phyloP scores from a whole-genome alignment of 2,888 invertebrate species.

The Tineola bisselliella region DNA sequence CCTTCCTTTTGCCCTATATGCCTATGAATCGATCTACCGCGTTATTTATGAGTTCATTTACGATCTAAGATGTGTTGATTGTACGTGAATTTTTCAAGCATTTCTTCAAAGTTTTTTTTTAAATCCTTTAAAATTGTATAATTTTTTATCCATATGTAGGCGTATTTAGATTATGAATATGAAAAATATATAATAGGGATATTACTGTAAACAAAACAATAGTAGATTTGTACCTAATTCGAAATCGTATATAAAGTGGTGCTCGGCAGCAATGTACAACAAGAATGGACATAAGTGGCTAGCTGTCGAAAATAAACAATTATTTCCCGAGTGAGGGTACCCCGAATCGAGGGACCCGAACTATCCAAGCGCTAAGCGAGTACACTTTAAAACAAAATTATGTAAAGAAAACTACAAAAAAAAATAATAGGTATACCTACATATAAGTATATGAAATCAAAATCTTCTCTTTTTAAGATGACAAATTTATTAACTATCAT shows the following conservation, averaged over 20 bases:
- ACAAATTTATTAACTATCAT: too few relatives aligned
- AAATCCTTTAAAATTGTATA: too few relatives aligned
- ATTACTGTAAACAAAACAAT: neutral
- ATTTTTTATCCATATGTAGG: too few relatives aligned
- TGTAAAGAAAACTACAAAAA: too few relatives aligned
- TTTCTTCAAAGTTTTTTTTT: too few relatives aligned
- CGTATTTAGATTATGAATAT: too few relatives aligned
- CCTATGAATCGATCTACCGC: constrained; percentile 24
- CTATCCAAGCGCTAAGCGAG: constrained; percentile 22
- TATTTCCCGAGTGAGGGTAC: constrained; percentile 48
- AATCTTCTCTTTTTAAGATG: too few relatives aligned
- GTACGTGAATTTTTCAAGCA: neutral
- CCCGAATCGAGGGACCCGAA: constrained; percentile 12
- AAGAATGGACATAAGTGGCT: constrained; percentile 35
- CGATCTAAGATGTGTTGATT: neutral
- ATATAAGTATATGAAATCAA: too few relatives aligned
- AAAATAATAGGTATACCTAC: too few relatives aligned
- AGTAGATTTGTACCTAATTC: neutral
- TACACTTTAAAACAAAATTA: neutral
- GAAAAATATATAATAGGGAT: too few relatives aligned
- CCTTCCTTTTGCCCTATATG: constrained; percentile 31
- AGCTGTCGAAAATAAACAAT: constrained; percentile 63
- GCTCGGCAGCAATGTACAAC: neutral
- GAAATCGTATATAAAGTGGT: neutral
- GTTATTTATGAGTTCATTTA: constrained; percentile 47